Conservation (phyloP, 2,113 vertebrate genomes). For the Myanophis thanlyinensis region DNA sequence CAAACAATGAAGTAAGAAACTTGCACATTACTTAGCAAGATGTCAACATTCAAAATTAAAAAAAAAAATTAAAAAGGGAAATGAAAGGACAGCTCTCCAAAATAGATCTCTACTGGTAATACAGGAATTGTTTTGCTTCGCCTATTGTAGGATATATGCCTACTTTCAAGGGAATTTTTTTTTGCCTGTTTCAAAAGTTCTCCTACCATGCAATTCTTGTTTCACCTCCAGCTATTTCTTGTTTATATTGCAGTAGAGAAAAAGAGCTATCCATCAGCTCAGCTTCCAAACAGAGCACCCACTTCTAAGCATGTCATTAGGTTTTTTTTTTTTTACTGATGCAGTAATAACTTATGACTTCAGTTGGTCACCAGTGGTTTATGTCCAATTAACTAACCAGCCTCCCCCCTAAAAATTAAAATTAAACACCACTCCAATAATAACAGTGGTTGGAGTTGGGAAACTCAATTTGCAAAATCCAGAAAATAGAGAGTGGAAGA, state of each 20-base stretch:
- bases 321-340: slow-evolving; percentile 57
- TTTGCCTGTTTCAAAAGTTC: no score
- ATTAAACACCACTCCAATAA: slow-evolving; percentile 48
- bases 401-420: neutral
- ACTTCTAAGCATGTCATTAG: slow-evolving; percentile 60
- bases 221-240: neutral
- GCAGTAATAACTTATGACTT: slow-evolving; percentile 63
- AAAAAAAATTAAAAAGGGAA: no score
- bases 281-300: slow-evolving; percentile 54
- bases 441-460: slow-evolving; percentile 30
- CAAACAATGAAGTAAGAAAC: no score
- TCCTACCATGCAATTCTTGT: no score
- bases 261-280: slow-evolving; percentile 36
- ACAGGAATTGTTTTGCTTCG: no score
- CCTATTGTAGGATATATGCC: no score
- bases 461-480: slow-evolving; percentile 7
- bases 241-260: slow-evolving; percentile 19
- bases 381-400: slow-evolving; percentile 58
- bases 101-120: no score
- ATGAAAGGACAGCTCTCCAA: no score
- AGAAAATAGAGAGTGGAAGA: neutral
- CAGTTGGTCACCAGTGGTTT: slow-evolving; percentile 58
- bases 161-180: no score
- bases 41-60: no score
- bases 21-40: no score